A percentile compares a stretch with the other conserved stretches of the same genome.
These are phyloP conservation scores for Sebastes hubbsi DNA, from an alignment of 2,797 vertebrate species.

Conservation along the genomic window DNA sequence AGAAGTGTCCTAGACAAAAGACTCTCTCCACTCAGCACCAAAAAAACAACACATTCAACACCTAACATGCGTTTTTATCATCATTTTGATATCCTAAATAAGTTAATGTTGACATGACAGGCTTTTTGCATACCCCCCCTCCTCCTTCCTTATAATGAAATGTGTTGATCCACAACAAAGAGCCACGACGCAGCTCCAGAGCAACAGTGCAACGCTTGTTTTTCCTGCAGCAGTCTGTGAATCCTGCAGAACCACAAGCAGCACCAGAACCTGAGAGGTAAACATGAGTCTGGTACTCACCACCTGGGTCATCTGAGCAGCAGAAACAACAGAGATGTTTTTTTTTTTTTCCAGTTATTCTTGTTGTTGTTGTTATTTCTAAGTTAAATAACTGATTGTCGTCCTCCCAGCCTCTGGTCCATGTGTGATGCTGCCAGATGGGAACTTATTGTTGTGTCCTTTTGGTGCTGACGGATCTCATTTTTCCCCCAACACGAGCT, in stretches of 20 bases:
- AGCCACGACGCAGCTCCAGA: constrained; percentile 47
- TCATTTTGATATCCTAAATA: fast-evolving
- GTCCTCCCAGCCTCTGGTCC: constrained; percentile 53
- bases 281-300: constrained; percentile 73
- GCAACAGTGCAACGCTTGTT: constrained; percentile 46
- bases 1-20: constrained; percentile 68
- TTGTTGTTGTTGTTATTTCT: background rate
- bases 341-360: constrained; percentile 22
- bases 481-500: constrained; percentile 71
- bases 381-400: constrained; percentile 51
- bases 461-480: constrained; percentile 67
- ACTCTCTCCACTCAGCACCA: constrained; percentile 1
- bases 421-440: constrained; percentile 51
- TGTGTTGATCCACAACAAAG: constrained; percentile 59
- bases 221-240: constrained; percentile 16
- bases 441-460: constrained; percentile 61
- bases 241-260: constrained; percentile 9
- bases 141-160: background rate
- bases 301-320: constrained; percentile 73
- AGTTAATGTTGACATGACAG: background rate
- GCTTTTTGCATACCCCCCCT: background rate
- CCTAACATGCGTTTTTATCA: background rate
- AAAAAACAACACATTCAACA: background rate
- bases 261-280: constrained; percentile 19
- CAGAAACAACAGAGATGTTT: constrained; percentile 24